Base-by-base conservation (phyloP, 92 coral and sea anemone species). In the Siderastrea radians region DNA sequence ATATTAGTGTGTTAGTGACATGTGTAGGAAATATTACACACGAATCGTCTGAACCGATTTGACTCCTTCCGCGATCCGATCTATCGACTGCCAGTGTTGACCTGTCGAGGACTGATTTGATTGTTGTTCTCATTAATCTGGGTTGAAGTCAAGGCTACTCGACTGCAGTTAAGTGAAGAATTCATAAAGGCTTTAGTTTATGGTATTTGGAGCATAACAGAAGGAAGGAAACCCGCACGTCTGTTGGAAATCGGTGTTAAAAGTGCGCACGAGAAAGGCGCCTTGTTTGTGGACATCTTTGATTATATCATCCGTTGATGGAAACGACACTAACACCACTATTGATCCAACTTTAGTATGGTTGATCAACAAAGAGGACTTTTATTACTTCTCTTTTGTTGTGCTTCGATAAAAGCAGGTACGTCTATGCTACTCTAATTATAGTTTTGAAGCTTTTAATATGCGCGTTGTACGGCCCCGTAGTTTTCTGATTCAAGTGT, bases 331-430 rank as follows among this genome's bases (percentile, higher is more conserved):
- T 17, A 13, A 57, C 55, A 48, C 15, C 50, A 5, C 79, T 72
- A 58, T 61, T 72, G 61, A 83, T 73, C 52, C 47, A 54, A 45
- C n/a, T 69, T 82, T 84, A 74, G 74, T 84, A 84, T 84, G 87
- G 65, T 44, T 60, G 54, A 61, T 64, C 74, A 61, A 49, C 79
- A 51, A 59, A 73, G 63, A 17, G 76, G 82, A 74, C 68, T 88
- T 81, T 70, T 88, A 11, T 77, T 57, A n/a, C n/a, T 81, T 63
- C 58, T 88, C 82, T 5, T 88, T 75, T 60, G 85, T 81, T 63
- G 91, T 80, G 63, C 75, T 50, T 72, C 70, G 47, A 78, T 74
- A 53, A 80, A 88, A 47, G 91, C 87, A 61, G 91, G 91, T 88
- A 74, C 14, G 91, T 74, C 48, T 74, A 1, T 17, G 49, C 9